Evolutionary conservation across 2,113 vertebrate species (phyloP).

Genomic region (Ondatra zibethicus): DNA sequence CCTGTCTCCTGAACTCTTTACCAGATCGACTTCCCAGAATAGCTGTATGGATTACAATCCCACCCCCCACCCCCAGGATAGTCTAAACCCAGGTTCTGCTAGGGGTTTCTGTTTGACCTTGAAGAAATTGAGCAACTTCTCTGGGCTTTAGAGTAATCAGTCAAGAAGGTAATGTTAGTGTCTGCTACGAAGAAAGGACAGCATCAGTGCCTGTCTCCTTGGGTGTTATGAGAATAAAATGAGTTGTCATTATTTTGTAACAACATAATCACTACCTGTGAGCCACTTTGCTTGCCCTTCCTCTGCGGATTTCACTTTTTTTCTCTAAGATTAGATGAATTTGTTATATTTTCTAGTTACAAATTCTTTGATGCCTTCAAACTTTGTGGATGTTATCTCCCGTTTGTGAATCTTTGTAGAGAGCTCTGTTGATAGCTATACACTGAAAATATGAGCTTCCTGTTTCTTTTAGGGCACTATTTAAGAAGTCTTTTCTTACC

Average conservation of each 20-base stretch:
- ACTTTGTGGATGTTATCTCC: background rate
- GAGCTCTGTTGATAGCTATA: constrained; percentile 2
- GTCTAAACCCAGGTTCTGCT: background rate
- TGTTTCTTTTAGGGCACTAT: background rate
- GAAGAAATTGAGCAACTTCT: constrained; percentile 13
- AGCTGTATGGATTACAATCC: background rate
- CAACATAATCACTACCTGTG: background rate
- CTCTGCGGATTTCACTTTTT: background rate
- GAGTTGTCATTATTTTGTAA: background rate
- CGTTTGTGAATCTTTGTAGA: constrained; percentile 40
- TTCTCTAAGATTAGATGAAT: background rate
- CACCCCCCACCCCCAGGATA: background rate
- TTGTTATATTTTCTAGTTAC: constrained; percentile 21
- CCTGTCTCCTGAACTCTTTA: constrained; percentile 17
- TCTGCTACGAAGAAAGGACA: background rate
- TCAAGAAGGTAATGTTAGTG: background rate
- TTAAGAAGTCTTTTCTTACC: constrained; percentile 51
- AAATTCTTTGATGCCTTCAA: constrained; percentile 14
- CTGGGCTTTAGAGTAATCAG: constrained; percentile 23
- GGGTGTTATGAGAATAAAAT: background rate
- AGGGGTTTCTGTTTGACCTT: background rate
- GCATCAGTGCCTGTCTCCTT: background rate
- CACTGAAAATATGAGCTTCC: background rate
- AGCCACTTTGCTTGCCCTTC: background rate
- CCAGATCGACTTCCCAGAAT: constrained; percentile 1